phyloP scores from a whole-genome alignment of 30 jellyfish, hydroid and myxozoan species.

The Cassiopea andromeda region DNA sequence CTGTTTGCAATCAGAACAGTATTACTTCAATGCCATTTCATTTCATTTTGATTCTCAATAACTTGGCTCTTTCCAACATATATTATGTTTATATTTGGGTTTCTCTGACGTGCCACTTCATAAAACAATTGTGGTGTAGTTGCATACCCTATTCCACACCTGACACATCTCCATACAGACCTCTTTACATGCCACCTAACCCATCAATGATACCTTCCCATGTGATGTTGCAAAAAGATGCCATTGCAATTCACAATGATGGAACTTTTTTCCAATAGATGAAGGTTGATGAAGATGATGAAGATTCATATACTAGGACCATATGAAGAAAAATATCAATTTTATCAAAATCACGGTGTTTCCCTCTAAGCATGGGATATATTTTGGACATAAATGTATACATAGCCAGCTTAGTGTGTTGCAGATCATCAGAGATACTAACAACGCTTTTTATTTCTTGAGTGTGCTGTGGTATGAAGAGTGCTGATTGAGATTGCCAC shows the following conservation, averaged over 20 bases:
- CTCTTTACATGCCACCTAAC: conserved; percentile 53
- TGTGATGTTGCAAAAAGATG: conserved; percentile 55
- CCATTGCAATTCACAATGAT: conserved; percentile 8
- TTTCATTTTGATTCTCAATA: too few relatives aligned
- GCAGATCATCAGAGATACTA: conserved; percentile 31
- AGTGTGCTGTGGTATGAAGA: conserved; percentile 38
- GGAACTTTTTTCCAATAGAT: conserved; percentile 12
- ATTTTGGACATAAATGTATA: conserved; percentile 32
- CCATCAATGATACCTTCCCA: conserved; percentile 61
- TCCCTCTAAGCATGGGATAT: conserved; percentile 12
- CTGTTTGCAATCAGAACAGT: too few relatives aligned
- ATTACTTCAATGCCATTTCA: too few relatives aligned
- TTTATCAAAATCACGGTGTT: conserved; percentile 36
- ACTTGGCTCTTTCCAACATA: too few relatives aligned
- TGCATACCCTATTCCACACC: conserved; percentile 27
- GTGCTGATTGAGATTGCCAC: conserved; percentile 47
- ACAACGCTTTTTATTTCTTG: conserved; percentile 20
- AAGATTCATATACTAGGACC: conserved; percentile 38
- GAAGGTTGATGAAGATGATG: conserved; percentile 34
- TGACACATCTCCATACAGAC: conserved; percentile 43
- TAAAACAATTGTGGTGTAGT: conserved; percentile 17
- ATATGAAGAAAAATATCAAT: conserved; percentile 27
- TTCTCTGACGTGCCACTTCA: conserved; percentile 14
- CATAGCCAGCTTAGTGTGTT: conserved; percentile 29
- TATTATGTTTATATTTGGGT: background rate